A percentile compares a stretch with the other conserved stretches of the same genome.
Evolutionary conservation across 2,797 vertebrate genomes (phyloP).

Genomic region (Falco concolor): DNA sequence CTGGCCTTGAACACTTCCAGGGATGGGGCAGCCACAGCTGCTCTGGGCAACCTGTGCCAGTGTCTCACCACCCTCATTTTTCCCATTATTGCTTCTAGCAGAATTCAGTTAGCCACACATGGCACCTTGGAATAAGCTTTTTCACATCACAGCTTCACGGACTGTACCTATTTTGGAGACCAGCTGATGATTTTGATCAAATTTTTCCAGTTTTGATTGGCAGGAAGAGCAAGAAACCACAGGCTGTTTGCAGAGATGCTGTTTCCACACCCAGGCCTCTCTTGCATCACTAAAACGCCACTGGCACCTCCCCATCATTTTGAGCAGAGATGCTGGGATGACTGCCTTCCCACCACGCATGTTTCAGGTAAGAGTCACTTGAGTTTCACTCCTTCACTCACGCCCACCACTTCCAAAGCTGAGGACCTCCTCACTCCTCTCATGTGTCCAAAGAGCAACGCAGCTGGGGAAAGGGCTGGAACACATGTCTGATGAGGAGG

Average conservation of each 20-base stretch:
- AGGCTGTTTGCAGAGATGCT: background rate
- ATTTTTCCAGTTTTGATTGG: background rate
- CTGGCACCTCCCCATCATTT: background rate
- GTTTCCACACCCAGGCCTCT: background rate
- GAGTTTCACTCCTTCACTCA: background rate
- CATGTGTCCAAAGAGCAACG: background rate
- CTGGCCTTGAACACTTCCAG: accelerated
- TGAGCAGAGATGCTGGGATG: background rate
- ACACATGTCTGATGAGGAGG: too few species aligned
- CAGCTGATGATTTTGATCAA: background rate
- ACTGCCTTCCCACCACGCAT: background rate
- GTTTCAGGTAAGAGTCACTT: background rate
- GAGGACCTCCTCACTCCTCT: background rate
- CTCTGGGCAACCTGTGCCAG: background rate
- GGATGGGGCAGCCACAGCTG: background rate
- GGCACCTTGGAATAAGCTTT: too few species aligned
- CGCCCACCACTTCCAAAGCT: background rate
- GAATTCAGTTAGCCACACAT: background rate
- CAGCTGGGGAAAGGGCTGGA: background rate
- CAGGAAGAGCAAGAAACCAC: background rate
- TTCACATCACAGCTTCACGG: background rate
- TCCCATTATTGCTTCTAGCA: background rate
- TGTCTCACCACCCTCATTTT: background rate
- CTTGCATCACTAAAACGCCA: background rate
- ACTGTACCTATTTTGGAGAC: background rate